Evolutionary conservation across 2,888 invertebrate genomes (phyloP), one percentile per base, ranked within the genome.

Genomic region (Apeira syringaria): DNA sequence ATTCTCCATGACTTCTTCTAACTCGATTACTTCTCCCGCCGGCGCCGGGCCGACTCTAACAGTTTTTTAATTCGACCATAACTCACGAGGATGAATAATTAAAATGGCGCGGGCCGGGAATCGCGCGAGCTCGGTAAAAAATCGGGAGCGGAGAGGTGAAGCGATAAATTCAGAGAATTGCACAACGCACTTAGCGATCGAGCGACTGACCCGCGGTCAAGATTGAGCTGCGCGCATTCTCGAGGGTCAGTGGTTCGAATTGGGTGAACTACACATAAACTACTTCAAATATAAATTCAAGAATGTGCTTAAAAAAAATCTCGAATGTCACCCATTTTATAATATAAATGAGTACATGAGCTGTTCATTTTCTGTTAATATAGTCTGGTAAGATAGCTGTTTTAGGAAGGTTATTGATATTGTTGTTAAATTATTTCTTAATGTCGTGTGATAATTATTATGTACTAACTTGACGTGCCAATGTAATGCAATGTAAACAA

Each of bases 11-110:
- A 77, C 70, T 82, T 72, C 74, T 72, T 74, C 77, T 88, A 88
- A 88, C 81, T 84, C 74, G 81, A 88, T 89, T 88, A 89, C 80
- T 53, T 66, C 63, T 69, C 82, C 80, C 80, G 78, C 70, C 80
- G 81, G 83, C 80, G 81, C 80, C 81, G 79, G 80, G 79, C 80
- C 80, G 80, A 82, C 84, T 87, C 86, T 88, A 88, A 90, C 90
- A 90, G 89, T 90, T 90, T 90, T 90, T 90, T 90, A 90, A 90
- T 90, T 90, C 87, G 86, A 82, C 88, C 89, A 90, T 90, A 90
- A 90, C 90, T 90, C 89, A 90, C 76, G 76, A 69, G 75, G 75
- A 86, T 90, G 90, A 90, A 90, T 90, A 90, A 90, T 90, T 90
- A 90, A 90, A 87, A 80, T 74, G 81, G 80, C 81, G 81, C 74